phyloP scores from a whole-genome alignment of 2,797 vertebrate genomes.

The Distichodus sexfasciatus region DNA sequence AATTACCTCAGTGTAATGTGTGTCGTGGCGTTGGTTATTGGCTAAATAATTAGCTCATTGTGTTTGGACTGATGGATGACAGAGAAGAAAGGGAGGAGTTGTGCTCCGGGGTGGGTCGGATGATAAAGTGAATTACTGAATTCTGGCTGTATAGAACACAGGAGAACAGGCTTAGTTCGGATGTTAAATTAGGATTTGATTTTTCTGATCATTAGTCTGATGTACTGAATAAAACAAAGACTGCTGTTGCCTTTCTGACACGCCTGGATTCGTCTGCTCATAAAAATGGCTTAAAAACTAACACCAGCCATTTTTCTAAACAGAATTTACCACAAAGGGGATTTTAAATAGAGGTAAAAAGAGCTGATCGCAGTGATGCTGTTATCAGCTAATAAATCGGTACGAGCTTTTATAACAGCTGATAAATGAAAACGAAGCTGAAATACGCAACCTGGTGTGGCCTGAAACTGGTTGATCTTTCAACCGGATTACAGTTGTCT shows the following conservation, averaged over 20 bases:
- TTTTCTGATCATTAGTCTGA: too few species aligned
- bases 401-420: too few species aligned
- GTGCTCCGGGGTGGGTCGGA: neutral
- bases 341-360: too few species aligned
- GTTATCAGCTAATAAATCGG: too few species aligned
- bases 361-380: too few species aligned
- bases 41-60: slow-evolving; percentile 55
- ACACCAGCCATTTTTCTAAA: too few species aligned
- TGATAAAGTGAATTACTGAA: neutral
- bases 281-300: too few species aligned
- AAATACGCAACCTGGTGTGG: too few species aligned
- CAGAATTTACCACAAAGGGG: neutral
- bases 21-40: slow-evolving; percentile 49
- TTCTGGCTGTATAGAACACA: neutral
- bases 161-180: neutral
- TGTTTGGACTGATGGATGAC: slow-evolving; percentile 51
- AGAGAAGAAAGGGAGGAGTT: slow-evolving; percentile 23
- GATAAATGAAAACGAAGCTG: too few species aligned
- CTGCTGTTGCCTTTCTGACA: neutral
- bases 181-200: too few species aligned
- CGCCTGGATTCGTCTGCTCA: neutral
- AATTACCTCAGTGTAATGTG: slow-evolving; percentile 52
- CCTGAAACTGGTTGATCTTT: too few species aligned
- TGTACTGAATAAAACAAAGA: neutral
- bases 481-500: too few species aligned